A percentile compares a stretch with the other conserved stretches of the same genome.
These are phyloP conservation scores for Exephanes ischioxanthus DNA, from an alignment of 2,888 invertebrate species.

Conservation along the genomic window DNA sequence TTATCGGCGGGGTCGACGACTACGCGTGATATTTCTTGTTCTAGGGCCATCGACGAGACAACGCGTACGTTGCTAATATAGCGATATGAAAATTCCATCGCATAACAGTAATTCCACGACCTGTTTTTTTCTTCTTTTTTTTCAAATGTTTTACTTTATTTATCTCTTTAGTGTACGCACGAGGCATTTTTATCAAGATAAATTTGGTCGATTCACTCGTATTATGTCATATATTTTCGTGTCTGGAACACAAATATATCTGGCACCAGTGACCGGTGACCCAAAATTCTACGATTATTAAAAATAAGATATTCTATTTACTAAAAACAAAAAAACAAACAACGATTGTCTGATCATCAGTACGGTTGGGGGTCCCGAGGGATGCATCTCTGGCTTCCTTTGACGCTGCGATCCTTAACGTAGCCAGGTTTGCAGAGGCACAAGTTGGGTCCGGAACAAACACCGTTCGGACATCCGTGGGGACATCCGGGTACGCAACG, in stretches of 20 bases:
- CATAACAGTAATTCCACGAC: constrained; percentile 3
- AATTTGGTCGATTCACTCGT: no score
- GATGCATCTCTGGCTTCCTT: constrained; percentile 89
- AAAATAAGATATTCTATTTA: not conserved
- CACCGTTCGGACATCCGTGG: constrained; percentile 91
- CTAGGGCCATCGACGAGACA: not conserved
- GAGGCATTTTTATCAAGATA: no score
- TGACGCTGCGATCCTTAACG: constrained; percentile 87
- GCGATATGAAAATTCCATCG: constrained; percentile 10
- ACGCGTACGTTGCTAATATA: not conserved
- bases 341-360: not conserved
- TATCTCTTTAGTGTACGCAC: no score
- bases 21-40: not conserved
- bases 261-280: not conserved
- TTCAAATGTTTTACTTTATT: no score
- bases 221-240: no score
- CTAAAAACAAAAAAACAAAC: not conserved
- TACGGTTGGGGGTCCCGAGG: constrained; percentile 80
- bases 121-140: no score
- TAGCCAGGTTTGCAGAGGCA: constrained; percentile 91
- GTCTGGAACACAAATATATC: no score
- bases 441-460: constrained; percentile 90
- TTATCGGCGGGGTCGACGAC: constrained; percentile 12
- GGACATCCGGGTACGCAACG: constrained; percentile 88
- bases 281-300: not conserved